Conservation (phyloP, 2,797 vertebrate genomes). For the Sphenopsis melanotis region DNA sequence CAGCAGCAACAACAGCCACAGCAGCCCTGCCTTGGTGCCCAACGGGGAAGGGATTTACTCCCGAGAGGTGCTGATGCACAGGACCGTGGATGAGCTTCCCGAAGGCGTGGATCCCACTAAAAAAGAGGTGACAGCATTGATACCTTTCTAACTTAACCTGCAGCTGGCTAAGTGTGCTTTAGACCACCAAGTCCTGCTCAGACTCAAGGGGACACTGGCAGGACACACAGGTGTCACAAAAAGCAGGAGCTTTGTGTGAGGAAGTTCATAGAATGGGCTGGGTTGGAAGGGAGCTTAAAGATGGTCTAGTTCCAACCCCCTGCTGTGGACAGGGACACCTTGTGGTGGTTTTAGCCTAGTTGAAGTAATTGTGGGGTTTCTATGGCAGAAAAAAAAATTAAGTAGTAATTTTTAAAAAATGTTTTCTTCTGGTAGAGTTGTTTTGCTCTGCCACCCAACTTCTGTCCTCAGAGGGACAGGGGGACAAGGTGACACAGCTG, state of each 20-base stretch:
- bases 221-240: not conserved
- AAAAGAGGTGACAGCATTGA: slow-evolving; percentile 78
- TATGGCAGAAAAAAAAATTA: not conserved
- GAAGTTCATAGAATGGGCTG: not conserved
- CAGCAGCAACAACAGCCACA: not conserved
- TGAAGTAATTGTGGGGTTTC: not conserved
- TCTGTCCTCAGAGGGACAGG: not conserved
- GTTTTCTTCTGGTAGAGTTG: not conserved
- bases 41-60: slow-evolving; percentile 37
- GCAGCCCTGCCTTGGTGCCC: not conserved
- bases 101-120: slow-evolving; percentile 79
- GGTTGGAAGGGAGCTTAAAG: not conserved
- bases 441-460: not conserved
- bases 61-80: slow-evolving; percentile 74
- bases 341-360: not conserved
- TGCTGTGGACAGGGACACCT: not conserved
- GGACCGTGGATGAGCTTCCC: slow-evolving; percentile 75
- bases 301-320: not conserved
- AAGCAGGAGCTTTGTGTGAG: not conserved
- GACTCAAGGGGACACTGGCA: not conserved
- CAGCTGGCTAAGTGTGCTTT: not conserved
- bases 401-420: not conserved
- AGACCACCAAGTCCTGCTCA: not conserved
- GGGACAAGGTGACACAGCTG: not conserved
- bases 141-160: not conserved